Percentiles rank a stretch among this genome's conserved stretches.
Conservation (phyloP, 2,888 invertebrate genomes). For the Proisotoma minuta region DNA sequence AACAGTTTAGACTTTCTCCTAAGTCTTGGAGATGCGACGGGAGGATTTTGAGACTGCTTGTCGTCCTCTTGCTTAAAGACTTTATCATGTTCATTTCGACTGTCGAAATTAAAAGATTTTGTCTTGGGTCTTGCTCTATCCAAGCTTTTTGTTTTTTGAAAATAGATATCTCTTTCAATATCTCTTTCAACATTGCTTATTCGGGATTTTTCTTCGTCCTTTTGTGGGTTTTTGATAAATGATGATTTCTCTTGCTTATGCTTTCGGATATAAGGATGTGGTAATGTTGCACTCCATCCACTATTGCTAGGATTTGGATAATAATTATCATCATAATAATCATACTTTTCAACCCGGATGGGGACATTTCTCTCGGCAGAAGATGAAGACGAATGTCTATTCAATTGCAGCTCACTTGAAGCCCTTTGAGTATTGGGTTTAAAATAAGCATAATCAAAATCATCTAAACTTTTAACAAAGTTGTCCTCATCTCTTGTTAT, state of each 20-base stretch:
- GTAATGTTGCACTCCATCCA: conserved; percentile 36
- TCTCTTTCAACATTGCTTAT: conserved; percentile 38
- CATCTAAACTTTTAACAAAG: conserved; percentile 3
- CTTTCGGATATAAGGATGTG: conserved; percentile 37
- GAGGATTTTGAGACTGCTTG: neutral
- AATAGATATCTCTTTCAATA: conserved; percentile 38
- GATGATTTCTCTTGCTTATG: conserved; percentile 17
- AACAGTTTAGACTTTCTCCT: conserved; percentile 34
- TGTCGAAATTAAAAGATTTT: conserved; percentile 1
- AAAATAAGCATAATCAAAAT: neutral
- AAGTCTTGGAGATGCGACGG: conserved; percentile 40
- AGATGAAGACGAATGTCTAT: neutral
- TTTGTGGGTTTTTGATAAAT: conserved; percentile 6
- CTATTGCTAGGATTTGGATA: neutral
- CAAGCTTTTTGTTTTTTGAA: conserved; percentile 37
- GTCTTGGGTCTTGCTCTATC: conserved; percentile 27
- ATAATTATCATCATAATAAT: neutral
- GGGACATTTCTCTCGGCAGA: conserved; percentile 18
- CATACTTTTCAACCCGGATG: neutral
- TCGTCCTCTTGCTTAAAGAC: neutral
- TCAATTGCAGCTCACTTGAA: neutral
- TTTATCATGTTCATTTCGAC: neutral
- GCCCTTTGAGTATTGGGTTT: neutral
- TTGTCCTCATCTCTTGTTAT: neutral
- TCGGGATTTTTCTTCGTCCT: conserved; percentile 15